These are phyloP conservation scores for Grammomys dolichurus DNA, from an alignment of 2,113 vertebrate species.

Conservation along the genomic window DNA sequence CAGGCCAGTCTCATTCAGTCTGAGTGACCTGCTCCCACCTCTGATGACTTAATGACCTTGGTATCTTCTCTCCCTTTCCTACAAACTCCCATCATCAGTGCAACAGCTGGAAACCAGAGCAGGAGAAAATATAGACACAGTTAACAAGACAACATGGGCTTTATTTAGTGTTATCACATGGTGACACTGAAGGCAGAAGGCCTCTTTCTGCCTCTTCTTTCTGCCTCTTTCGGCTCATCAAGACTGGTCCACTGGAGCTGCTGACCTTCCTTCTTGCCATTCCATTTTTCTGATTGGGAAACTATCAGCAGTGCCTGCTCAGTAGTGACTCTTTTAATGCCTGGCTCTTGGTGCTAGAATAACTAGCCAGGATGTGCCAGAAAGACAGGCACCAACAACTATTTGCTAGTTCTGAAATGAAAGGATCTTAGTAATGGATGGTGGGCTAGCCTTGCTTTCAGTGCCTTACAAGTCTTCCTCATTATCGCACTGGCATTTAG, in stretches of 20 bases:
- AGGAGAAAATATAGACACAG: neutral
- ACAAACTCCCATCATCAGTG: neutral
- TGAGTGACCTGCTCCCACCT: neutral
- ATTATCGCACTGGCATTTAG: conserved; percentile 62
- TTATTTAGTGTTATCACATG: neutral
- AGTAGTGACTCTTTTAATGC: neutral
- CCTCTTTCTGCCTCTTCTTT: neutral
- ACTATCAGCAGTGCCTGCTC: neutral
- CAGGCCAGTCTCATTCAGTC: neutral
- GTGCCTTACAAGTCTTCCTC: conserved; percentile 71
- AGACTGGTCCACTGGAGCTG: neutral
- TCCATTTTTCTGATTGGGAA: neutral
- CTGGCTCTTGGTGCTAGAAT: neutral
- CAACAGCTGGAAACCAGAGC: conserved; percentile 1
- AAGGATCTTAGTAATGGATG: conserved; percentile 24
- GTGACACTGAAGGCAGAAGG: neutral
- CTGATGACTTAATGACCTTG: neutral
- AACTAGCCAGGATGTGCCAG: neutral
- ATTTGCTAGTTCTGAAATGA: neutral
- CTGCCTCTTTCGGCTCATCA: neutral
- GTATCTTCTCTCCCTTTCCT: neutral
- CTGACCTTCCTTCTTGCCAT: neutral
- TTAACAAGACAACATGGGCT: neutral
- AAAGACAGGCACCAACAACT: neutral
- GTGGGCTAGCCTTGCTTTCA: conserved; percentile 39